A percentile compares a stretch with the other conserved stretches of the same genome.
Conservation (phyloP, 2,888 invertebrate genomes). For the Crocallis elinguaria region DNA sequence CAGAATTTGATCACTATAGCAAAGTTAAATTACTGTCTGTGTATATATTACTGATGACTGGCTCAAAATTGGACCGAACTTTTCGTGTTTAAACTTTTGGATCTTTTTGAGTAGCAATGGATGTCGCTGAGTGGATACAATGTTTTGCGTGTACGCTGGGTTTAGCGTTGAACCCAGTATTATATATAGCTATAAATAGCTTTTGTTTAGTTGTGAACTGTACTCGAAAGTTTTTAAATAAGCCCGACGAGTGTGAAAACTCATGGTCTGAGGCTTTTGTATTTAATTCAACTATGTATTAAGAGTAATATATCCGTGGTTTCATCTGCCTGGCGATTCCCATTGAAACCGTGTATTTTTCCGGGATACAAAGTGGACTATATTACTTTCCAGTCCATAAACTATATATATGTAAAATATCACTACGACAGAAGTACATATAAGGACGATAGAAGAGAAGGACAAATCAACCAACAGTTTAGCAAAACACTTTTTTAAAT, state of each 20-base stretch:
- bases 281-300: too few species aligned
- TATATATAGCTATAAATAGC: neutral
- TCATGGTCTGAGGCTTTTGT: too few species aligned
- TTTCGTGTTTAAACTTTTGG: constrained; percentile 34
- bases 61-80: constrained; percentile 35
- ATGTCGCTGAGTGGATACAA: constrained; percentile 20
- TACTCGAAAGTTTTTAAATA: neutral
- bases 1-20: neutral
- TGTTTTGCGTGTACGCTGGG: constrained; percentile 14
- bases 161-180: neutral
- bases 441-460: too few species aligned
- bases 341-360: too few species aligned
- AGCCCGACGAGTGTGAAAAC: neutral
- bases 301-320: too few species aligned
- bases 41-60: constrained; percentile 34
- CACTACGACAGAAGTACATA: too few species aligned
- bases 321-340: too few species aligned
- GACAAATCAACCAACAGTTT: too few species aligned
- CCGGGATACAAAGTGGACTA: too few species aligned
- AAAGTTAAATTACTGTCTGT: constrained; percentile 7
- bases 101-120: constrained; percentile 32
- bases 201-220: neutral
- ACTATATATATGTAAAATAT: too few species aligned
- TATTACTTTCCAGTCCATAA: too few species aligned
- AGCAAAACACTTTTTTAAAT: too few species aligned